Percentiles rank a stretch among this genome's conserved stretches.
These are phyloP conservation scores for Helicoverpa zea DNA, from an alignment of 1,140 invertebrate species.

Conservation along the genomic window DNA sequence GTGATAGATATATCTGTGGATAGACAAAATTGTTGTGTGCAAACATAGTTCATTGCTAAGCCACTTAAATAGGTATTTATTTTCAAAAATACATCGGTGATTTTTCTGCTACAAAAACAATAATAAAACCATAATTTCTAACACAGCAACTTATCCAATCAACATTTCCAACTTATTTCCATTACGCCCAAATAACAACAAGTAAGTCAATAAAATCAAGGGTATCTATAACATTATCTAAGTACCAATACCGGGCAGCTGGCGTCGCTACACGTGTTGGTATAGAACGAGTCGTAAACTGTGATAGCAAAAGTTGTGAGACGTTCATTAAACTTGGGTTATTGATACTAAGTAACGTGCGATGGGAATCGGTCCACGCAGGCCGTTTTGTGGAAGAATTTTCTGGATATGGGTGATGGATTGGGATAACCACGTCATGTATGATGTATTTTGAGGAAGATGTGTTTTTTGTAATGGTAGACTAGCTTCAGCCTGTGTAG, in stretches of 20 bases:
- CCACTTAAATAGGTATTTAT: no score
- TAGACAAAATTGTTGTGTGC: no score
- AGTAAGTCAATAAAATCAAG: conserved; percentile 9
- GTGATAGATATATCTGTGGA: no score
- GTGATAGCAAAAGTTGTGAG: conserved; percentile 24
- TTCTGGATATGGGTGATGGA: not conserved
- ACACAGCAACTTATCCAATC: not conserved
- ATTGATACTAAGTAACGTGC: conserved; percentile 10
- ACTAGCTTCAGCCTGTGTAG: no score
- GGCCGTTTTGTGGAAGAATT: not conserved
- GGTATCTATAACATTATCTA: not conserved
- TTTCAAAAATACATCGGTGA: no score
- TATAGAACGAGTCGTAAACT: conserved; percentile 25
- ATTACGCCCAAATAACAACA: not conserved
- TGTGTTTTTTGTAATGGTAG: not conserved
- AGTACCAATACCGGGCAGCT: conserved; percentile 8
- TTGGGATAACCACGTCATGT: no score
- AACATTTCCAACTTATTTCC: not conserved
- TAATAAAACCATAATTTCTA: no score
- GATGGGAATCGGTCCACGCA: not conserved
- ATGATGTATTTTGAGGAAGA: not conserved
- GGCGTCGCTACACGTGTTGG: conserved; percentile 11
- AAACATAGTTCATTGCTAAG: no score
- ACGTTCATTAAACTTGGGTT: conserved; percentile 33
- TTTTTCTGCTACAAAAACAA: no score